These are phyloP conservation scores for Myotis planiceps DNA, from an alignment of 2,797 vertebrate species.

Conservation along the genomic window DNA sequence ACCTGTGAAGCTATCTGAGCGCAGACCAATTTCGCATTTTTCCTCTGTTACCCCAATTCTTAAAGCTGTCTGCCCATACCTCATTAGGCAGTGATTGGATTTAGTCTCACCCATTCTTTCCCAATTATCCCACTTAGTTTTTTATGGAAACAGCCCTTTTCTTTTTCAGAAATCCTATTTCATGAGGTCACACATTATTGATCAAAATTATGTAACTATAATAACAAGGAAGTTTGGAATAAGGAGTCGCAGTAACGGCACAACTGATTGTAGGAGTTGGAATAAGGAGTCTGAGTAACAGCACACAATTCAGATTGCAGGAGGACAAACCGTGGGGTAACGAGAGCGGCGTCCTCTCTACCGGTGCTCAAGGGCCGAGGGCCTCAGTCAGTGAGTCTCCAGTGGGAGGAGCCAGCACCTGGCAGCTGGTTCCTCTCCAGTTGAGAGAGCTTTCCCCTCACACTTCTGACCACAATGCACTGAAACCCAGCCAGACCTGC, in stretches of 20 bases:
- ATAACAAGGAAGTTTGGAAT: not conserved
- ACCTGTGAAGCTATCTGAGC: not conserved
- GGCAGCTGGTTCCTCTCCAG: too few species aligned
- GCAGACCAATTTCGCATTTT: not conserved
- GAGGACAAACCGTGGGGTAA: not conserved
- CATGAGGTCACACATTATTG: not conserved
- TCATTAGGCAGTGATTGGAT: not conserved
- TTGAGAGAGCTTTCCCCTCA: not conserved
- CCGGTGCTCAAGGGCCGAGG: fast-evolving
- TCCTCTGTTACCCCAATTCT: not conserved
- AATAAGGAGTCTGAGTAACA: not conserved
- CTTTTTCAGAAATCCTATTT: not conserved
- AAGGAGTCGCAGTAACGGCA: not conserved
- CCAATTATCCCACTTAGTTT: not conserved
- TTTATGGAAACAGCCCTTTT: not conserved
- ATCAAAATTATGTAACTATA: slow-evolving; percentile 10
- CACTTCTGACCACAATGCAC: not conserved
- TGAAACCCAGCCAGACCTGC: not conserved
- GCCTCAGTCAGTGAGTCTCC: not conserved
- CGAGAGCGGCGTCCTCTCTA: not conserved
- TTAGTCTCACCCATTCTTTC: slow-evolving; percentile 47
- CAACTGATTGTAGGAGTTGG: not conserved
- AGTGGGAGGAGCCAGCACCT: not conserved
- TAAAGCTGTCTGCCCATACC: not conserved
- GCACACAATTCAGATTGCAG: not conserved